Evolutionary conservation across 2,797 vertebrate genomes (phyloP), one percentile per base, ranked within the genome.

Genomic region (Bryconaethiops microstoma): DNA sequence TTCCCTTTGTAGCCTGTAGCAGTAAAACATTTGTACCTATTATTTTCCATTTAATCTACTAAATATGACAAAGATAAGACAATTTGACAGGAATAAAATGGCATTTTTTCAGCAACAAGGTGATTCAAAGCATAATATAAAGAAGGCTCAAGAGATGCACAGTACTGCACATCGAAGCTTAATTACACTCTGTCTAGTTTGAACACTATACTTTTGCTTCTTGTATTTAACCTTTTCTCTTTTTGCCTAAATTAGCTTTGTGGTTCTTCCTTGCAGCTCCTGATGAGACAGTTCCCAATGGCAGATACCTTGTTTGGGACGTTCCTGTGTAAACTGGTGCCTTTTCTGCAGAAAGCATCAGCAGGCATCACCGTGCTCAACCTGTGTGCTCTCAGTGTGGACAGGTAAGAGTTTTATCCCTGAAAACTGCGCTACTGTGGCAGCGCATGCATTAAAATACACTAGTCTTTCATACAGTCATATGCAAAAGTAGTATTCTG

Each of bases 331-430:
- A 98, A 97, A 88, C 85, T 97, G 85, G 88, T 99, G 74, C 98
- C 98, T 48, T 99, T 99, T 88, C 90, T 99, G 88, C 97, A 99
- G 93, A 99, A 99, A 90, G 96, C 97, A 50, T 99, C 98, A 0
- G 96, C 97, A 87, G 98, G 98, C 86, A 99, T 99, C 92, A 99
- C 98, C 0, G 97, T 98, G 16, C 95, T 99, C 87, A 99, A 97
- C 87, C 92, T 99, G 90, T 99, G 97, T 5, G 97, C 97, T 65
- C 96, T 99, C 80, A 99, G 98, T 10, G 96, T 99, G 75, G 97
- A 99, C 96, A 99, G 98, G 98, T 99, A 93, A 29, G 21, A 23
- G 14, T 64, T 13, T 17, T 13, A 25, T 25, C 21, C n/a, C 55
- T 57, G 16, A 57, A 19, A 19, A 19, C 16, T 55, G 54, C 17